phyloP scores from a whole-genome alignment of 2,888 invertebrate species.

The Anodontia alba region DNA sequence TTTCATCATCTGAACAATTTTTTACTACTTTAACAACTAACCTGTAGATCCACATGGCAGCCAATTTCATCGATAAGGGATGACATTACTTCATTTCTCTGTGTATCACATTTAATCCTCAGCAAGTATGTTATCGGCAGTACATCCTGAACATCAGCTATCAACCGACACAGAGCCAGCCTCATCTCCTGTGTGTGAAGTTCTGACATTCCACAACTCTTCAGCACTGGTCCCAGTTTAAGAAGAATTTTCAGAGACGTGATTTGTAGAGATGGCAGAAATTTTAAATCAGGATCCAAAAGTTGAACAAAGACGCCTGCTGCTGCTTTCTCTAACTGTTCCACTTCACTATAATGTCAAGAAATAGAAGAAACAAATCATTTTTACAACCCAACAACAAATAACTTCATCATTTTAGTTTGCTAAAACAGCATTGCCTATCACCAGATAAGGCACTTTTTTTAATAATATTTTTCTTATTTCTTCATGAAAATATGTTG shows the following conservation, averaged over 20 bases:
- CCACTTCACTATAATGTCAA: slow-evolving; percentile 34
- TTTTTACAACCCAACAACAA: no score
- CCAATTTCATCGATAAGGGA: slow-evolving; percentile 42
- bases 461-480: no score
- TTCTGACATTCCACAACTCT: slow-evolving; percentile 35
- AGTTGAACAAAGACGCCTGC: slow-evolving; percentile 36
- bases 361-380: neutral
- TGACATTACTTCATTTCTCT: slow-evolving; percentile 35
- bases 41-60: slow-evolving; percentile 33
- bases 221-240: slow-evolving; percentile 43
- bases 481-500: no score
- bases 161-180: slow-evolving; percentile 29
- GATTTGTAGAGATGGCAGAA: slow-evolving; percentile 24
- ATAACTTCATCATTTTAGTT: no score
- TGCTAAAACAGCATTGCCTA: no score
- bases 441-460: no score
- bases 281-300: slow-evolving; percentile 26
- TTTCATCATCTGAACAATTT: no score
- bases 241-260: slow-evolving; percentile 19
- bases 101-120: slow-evolving; percentile 36
- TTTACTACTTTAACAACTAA: no score
- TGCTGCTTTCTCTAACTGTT: slow-evolving; percentile 42
- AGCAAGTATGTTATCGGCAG: slow-evolving; percentile 40
- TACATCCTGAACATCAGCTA: slow-evolving; percentile 49
- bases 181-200: slow-evolving; percentile 43